phyloP scores from a whole-genome alignment of 2,888 invertebrate species.

The Laspeyria flexula region DNA sequence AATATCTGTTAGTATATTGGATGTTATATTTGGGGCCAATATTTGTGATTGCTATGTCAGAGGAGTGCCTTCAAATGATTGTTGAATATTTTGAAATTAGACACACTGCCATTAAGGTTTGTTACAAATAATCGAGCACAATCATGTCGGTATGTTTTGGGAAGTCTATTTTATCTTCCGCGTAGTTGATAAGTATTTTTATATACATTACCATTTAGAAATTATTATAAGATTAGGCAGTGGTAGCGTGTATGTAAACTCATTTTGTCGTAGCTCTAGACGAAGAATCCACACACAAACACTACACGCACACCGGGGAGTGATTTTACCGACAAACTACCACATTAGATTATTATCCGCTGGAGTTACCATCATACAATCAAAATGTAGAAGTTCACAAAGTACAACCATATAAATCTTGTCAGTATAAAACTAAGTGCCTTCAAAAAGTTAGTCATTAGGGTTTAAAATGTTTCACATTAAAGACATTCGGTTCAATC shows the following conservation, averaged over 20 bases:
- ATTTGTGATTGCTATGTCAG: constrained; percentile 56
- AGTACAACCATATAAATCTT: constrained; percentile 82
- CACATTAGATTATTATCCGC: constrained; percentile 69
- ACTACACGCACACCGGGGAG: constrained; percentile 36
- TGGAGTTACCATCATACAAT: constrained; percentile 85
- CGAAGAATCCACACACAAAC: constrained; percentile 5
- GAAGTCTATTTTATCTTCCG: constrained; percentile 78
- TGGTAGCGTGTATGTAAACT: constrained; percentile 59
- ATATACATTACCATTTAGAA: constrained; percentile 84
- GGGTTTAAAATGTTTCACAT: constrained; percentile 73
- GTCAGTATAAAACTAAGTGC: constrained; percentile 83
- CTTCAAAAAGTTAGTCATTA: constrained; percentile 84
- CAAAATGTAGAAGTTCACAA: constrained; percentile 78
- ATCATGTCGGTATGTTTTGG: constrained; percentile 56
- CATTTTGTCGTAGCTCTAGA: constrained; percentile 42
- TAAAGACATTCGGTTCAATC: constrained; percentile 55
- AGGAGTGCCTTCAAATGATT: constrained; percentile 76
- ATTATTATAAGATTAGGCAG: constrained; percentile 69
- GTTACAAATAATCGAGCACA: constrained; percentile 55
- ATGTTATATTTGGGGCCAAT: constrained; percentile 70
- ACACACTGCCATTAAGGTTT: constrained; percentile 69
- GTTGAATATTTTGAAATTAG: constrained; percentile 54
- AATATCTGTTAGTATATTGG: constrained; percentile 58
- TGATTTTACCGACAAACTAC: constrained; percentile 64
- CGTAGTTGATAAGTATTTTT: constrained; percentile 76